Conservation (phyloP, 1,140 invertebrate species). For the Alviniconcha marisindica region DNA sequence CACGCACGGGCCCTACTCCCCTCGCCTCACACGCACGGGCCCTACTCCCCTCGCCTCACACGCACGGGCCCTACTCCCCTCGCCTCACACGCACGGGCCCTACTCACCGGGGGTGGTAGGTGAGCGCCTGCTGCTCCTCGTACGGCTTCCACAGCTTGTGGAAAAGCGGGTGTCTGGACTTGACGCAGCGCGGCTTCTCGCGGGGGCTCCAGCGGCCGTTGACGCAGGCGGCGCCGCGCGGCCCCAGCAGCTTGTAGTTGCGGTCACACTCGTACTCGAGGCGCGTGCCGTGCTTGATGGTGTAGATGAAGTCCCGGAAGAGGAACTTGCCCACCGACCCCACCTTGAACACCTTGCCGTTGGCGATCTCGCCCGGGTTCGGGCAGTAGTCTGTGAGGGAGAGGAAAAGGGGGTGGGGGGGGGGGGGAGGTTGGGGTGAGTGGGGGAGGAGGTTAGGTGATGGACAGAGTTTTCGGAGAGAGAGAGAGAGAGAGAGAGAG, state of each 20-base stretch:
- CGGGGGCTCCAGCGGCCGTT: slow-evolving; percentile 91
- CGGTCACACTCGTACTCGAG: slow-evolving; percentile 93
- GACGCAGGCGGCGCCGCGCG: slow-evolving; percentile 94
- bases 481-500: not conserved
- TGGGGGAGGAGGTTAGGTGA: not conserved
- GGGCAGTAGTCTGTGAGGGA: slow-evolving; percentile 57
- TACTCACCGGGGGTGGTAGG: slow-evolving; percentile 17
- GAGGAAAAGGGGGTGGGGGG: not conserved
- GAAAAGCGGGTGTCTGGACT: slow-evolving; percentile 55
- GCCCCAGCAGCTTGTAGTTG: slow-evolving; percentile 90
- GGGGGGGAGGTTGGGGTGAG: not conserved
- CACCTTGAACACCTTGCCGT: slow-evolving; percentile 65
- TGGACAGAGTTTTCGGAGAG: not conserved
- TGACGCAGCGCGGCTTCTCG: slow-evolving; percentile 50
- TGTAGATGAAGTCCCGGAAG: slow-evolving; percentile 62
- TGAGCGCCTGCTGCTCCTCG: slow-evolving; percentile 46
- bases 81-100: too few relatives aligned
- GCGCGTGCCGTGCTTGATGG: slow-evolving; percentile 79
- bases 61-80: too few relatives aligned
- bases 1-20: too few relatives aligned
- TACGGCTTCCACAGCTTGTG: slow-evolving; percentile 55
- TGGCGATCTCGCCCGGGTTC: slow-evolving; percentile 60
- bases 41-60: too few relatives aligned
- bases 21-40: too few relatives aligned
- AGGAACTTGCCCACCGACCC: slow-evolving; percentile 56